Evolutionary conservation across 1,140 invertebrate genomes (phyloP).

Genomic region (Cardiocondyla obscurior): DNA sequence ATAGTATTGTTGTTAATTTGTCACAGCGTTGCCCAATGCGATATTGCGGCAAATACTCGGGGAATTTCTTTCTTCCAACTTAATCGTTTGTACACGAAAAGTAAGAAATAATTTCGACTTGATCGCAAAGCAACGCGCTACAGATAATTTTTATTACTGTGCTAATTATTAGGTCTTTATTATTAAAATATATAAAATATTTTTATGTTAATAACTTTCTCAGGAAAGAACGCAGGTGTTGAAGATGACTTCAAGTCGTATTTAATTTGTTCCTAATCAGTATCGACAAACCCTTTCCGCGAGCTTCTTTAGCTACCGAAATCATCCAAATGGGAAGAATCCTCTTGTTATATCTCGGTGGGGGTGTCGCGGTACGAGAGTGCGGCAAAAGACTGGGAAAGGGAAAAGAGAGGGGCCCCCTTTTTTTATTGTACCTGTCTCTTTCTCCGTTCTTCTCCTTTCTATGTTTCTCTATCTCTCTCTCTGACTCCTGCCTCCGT

Average conservation of each 20-base stretch:
- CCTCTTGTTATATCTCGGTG: constrained; percentile 29
- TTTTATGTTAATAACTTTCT: not conserved
- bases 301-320: not conserved
- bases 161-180: not conserved
- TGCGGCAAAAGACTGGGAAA: constrained; percentile 60
- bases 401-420: constrained; percentile 63
- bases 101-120: not conserved
- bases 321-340: constrained; percentile 15
- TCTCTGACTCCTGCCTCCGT: not conserved
- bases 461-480: not conserved
- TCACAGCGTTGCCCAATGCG: not conserved
- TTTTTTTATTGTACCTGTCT: constrained; percentile 56
- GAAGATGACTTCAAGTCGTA: not conserved
- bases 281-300: not conserved
- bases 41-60: not conserved
- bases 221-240: not conserved
- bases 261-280: not conserved
- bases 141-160: not conserved
- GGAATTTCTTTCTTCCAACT: not conserved
- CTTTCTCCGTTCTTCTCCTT: constrained; percentile 16
- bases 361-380: constrained; percentile 57
- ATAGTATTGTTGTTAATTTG: constrained; percentile 38
- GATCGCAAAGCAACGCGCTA: not conserved
- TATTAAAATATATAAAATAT: not conserved
- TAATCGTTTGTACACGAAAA: not conserved